Evolutionary conservation across 2,888 invertebrate genomes (phyloP), one percentile per base, ranked within the genome.

Genomic region (Brenthis daphne): DNA sequence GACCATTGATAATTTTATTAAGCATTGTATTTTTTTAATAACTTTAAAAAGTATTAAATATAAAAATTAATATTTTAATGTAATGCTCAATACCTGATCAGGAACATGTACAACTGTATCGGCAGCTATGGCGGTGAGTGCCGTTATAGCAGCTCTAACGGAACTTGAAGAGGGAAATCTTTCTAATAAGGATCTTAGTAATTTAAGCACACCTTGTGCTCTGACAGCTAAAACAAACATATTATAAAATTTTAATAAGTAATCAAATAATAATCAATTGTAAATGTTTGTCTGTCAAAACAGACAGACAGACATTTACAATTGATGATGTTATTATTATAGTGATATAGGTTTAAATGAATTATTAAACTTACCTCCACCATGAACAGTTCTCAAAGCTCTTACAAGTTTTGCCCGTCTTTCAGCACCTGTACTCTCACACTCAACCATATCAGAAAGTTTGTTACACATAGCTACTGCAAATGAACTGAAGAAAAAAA

Each of bases 401-500:
- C 98, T 96, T 67, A 99, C 97, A 6, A 99, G 94, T 79, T 97
- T 96, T 33, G 98, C 92, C 85, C 99, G 97, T 92, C 98, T 96
- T 68, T 98, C 97, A 4, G 98, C 96, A 0, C 98, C 98, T 0
- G 98, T 98, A 66, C 97, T 96, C 78, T 98, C 95, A 54, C 98
- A 97, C 82, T 97, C 96, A 75, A 99, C 98, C 98, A 99, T 99
- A 76, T 98, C 97, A 0, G 98, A 97, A 65, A 99, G 95, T 86
- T 98, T 98, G 76, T 97, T 97, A 83, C 98, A 98, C 96, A 99
- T 98, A 69, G 97, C 97, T 29, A 97, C 96, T 1, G 99, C 98
- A 94, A 99, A 99, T n/a, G 97, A 95, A 85, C 97, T 97, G 84
- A 24, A 90, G n/a, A 69, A 66, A 57, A 57, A 57, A 20, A 43